phyloP scores from a whole-genome alignment of 2,797 vertebrate genomes.

The Hypotaenidia okinawae region DNA sequence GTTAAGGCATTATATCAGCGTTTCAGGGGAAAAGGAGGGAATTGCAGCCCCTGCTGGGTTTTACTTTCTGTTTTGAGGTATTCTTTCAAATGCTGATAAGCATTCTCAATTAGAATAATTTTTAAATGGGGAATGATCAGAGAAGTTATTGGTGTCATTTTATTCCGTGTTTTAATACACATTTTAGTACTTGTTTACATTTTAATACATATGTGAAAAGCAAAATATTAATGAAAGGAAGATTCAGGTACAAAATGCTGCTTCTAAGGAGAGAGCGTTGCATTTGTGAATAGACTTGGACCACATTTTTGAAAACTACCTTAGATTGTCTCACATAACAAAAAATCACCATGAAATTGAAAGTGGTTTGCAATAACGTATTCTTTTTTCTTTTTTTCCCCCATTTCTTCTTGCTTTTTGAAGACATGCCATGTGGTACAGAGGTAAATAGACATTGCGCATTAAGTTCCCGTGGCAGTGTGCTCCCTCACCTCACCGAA shows the following conservation, averaged over 20 bases:
- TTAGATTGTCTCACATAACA: background rate
- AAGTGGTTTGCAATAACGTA: background rate
- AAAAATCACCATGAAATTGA: background rate
- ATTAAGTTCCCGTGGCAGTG: background rate
- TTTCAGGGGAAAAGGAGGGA: background rate
- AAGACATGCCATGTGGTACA: fast-evolving
- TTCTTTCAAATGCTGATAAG: background rate
- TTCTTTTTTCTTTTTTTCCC: background rate
- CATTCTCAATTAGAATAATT: background rate
- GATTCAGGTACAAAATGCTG: background rate
- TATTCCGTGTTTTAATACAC: background rate
- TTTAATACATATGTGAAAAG: background rate
- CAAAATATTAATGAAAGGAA: background rate
- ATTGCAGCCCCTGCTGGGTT: background rate
- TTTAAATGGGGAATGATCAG: background rate
- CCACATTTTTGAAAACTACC: background rate
- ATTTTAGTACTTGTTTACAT: background rate
- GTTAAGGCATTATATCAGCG: background rate
- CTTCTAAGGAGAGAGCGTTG: background rate
- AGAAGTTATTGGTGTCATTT: background rate
- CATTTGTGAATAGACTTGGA: background rate
- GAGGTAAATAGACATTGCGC: fast-evolving
- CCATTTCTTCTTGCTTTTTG: background rate
- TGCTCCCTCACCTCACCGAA: background rate
- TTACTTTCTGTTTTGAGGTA: background rate